Evolutionary conservation across 2,113 vertebrate genomes (phyloP), one percentile per base, ranked within the genome.

Genomic region (Rynchops niger): DNA sequence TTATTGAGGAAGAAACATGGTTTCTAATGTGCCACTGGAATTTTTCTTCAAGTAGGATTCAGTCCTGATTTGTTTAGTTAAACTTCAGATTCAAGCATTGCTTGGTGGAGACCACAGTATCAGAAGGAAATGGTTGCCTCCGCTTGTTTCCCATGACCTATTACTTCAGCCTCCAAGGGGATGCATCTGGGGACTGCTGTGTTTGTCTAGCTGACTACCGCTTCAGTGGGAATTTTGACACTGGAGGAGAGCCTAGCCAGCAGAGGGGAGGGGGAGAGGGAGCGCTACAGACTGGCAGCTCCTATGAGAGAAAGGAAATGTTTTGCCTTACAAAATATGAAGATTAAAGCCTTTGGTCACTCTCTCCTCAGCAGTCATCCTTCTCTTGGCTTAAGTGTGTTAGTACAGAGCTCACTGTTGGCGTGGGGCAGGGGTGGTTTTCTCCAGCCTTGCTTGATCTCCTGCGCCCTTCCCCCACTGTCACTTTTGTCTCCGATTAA

Each of bases 161-260:
- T 95, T 90, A 91, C 83, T 95, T 85, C 82, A 92, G 92, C 72
- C 92, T 96, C 83, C 42, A 36, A 93, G 82, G 93, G 85, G 87
- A 96, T 92, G 88, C 88, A 88, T 89, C 96, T 96, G 82, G 78
- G 88, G 92, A 91, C 55, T 78, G 82, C 79, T 88, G 56, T 96
- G 92, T 98, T 97, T 97, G 92, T 97, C 96, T 96, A 87, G 82
- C 94, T 82, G 62, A 82, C 94, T 95, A 81, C 89, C 91, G 94
- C 94, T 96, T 90, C 85, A 82, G 52, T 92, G 91, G 94, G 91
- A 92, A 95, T 95, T 95, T 86, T 93, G 89, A 95, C 93, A 93
- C 9, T 1, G 80, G 79, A 92, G 91, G 42, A 86, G 92, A 96
- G 71, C 77, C 87, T 66, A 83, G 93, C 69, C 88, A 90, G 81